Conservation (phyloP, 2,888 invertebrate genomes). For the Eupithecia subumbrata region DNA sequence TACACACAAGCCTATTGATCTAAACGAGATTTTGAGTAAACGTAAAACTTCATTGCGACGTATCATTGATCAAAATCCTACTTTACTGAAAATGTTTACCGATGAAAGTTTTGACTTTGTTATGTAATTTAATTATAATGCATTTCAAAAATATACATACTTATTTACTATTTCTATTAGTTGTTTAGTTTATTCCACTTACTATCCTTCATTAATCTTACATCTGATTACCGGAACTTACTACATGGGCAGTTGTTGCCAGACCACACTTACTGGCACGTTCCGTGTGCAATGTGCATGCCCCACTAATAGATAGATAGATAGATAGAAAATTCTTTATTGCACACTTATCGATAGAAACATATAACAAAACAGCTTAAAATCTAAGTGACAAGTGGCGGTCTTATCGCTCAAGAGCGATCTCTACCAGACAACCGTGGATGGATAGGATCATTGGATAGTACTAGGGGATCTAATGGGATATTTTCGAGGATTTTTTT, state of each 20-base stretch:
- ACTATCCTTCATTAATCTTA: background rate
- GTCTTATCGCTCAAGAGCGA: too few relatives aligned
- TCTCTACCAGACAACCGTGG: too few relatives aligned
- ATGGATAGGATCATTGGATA: too few relatives aligned
- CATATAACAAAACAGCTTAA: too few relatives aligned
- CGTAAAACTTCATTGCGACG: constrained; percentile 62
- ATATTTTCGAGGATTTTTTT: too few relatives aligned
- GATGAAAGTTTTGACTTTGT: constrained; percentile 70
- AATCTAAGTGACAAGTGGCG: too few relatives aligned
- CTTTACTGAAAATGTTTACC: constrained; percentile 68
- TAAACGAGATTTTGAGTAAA: constrained; percentile 52
- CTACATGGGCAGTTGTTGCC: constrained; percentile 4
- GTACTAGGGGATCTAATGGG: too few relatives aligned
- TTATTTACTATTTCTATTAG: background rate
- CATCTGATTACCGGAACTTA: background rate
- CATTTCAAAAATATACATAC: background rate
- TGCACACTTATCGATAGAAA: too few relatives aligned
- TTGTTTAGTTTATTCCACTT: background rate
- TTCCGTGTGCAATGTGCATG: too few relatives aligned
- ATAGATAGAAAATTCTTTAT: too few relatives aligned
- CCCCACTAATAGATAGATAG: too few relatives aligned
- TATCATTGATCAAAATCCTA: constrained; percentile 62
- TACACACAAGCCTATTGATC: constrained; percentile 43
- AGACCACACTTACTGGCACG: background rate
- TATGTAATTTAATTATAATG: constrained; percentile 40